phyloP scores from a whole-genome alignment of 1,140 invertebrate genomes.

The Venturia canescens region DNA sequence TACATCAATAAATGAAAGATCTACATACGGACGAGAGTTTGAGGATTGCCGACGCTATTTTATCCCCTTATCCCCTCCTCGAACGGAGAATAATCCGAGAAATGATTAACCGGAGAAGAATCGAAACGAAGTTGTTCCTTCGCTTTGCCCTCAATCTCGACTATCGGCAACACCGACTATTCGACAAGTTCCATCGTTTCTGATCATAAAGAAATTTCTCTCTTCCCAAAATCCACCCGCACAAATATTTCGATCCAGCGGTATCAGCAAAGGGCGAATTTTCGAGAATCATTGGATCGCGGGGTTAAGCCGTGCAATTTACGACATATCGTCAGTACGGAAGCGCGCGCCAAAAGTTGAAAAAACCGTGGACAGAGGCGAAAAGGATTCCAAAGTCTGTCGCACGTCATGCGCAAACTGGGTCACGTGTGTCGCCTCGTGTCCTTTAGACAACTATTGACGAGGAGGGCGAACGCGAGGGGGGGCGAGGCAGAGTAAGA shows the following conservation, averaged over 20 bases:
- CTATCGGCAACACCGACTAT: too few species aligned
- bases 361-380: background rate
- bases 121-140: too few species aligned
- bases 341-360: background rate
- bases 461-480: background rate
- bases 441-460: conserved; percentile 10
- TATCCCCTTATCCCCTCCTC: too few species aligned
- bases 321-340: background rate
- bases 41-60: background rate
- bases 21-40: background rate
- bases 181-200: too few species aligned
- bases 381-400: background rate
- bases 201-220: too few species aligned
- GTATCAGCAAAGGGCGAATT: background rate
- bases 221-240: too few species aligned
- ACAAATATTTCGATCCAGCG: too few species aligned
- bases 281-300: background rate
- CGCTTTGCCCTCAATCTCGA: too few species aligned
- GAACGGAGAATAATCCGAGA: too few species aligned
- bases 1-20: background rate
- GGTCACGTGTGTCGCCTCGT: conserved; percentile 16
- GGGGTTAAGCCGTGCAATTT: too few species aligned
- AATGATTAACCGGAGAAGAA: background rate
- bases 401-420: background rate
- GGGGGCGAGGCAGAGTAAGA: background rate